These are phyloP conservation scores for Helleia helle DNA, from an alignment of 2,888 invertebrate species.

Conservation along the genomic window DNA sequence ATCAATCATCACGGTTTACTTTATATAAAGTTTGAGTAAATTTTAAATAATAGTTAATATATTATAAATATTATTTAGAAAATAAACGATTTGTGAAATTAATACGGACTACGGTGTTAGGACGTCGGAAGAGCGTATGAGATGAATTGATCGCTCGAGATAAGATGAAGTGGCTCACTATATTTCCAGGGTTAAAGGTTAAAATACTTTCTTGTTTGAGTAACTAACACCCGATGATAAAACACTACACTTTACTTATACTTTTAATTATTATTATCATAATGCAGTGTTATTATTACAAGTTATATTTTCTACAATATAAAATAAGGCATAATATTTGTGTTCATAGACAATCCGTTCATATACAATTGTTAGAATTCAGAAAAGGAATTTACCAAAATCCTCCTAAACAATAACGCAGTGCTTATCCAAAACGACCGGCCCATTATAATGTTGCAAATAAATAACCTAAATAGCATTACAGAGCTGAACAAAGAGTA, in stretches of 20 bases:
- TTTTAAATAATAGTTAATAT: no score
- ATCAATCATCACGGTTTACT: no score
- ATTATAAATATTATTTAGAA: no score
- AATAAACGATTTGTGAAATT: conserved; percentile 2
- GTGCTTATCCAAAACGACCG: conserved; percentile 32
- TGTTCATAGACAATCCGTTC: background rate
- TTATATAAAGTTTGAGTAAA: no score
- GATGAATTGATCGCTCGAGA: conserved; percentile 38
- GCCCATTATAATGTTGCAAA: conserved; percentile 46
- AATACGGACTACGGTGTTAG: conserved; percentile 24
- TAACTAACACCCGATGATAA: no score
- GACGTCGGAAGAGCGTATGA: conserved; percentile 45
- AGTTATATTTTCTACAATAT: no score
- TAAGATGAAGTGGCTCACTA: conserved; percentile 30
- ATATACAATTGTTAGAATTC: conserved; percentile 11
- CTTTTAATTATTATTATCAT: background rate
- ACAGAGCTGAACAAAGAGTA: conserved; percentile 62
- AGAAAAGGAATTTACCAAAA: conserved; percentile 31
- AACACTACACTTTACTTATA: no score
- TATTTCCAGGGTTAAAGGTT: conserved; percentile 1
- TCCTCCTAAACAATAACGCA: conserved; percentile 37
- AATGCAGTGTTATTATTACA: no score
- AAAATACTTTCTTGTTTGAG: no score
- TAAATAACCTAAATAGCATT: conserved; percentile 63
- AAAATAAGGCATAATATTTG: no score